Evolutionary conservation across 2,888 invertebrate species (phyloP), one percentile per base, ranked within the genome.

Genomic region (Chydorus sphaericus): DNA sequence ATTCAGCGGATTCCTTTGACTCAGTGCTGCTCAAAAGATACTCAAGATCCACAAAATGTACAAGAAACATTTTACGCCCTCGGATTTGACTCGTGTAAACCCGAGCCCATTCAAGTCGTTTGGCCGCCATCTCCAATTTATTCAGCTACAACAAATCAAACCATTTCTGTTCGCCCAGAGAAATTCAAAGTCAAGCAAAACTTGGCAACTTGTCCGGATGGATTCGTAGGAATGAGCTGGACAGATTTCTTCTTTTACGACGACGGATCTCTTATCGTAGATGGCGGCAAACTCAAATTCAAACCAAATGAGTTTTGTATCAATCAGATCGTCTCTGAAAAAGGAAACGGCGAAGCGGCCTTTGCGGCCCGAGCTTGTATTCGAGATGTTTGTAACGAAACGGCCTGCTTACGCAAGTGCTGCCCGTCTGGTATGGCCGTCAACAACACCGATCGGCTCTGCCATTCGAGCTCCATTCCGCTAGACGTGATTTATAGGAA

Each of bases 391-490:
- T 44, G 44, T n/a, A 16, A 6, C 8, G 16, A 8, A 1, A 44
- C 29, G 5, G 29, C 26, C 23, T 63, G 64, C 55, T 29, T 62
- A 23, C 56, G 62, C 18, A 61, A 60, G 38, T 64, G 64, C 36
- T 64, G 63, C 31, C 38, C 39, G 1, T 44, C 52, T 23, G 62
- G 61, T 14, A 48, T 59, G 37, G 58, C 56, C 16, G 37, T 61
- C 49, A 57, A 59, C 36, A 50, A 36, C 0, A 52, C 4, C 33
- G 51, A 36, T n/a, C n/a, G n/a, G 18, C 59, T 2, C 60, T 63
- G 37, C 61, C 64, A 1, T 14, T 63, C 1, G 66, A 65, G 3
- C 59, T 68, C 26, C 26, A 36, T 26, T 5, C 48, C 48, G 2
- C 33, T 55, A 7, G 18, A 5, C 1, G 8, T 31, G 7, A 37